Percentiles rank a stretch among this genome's conserved stretches.
Evolutionary conservation across 2,113 vertebrate species (phyloP).

Genomic region (Scomber colias): DNA sequence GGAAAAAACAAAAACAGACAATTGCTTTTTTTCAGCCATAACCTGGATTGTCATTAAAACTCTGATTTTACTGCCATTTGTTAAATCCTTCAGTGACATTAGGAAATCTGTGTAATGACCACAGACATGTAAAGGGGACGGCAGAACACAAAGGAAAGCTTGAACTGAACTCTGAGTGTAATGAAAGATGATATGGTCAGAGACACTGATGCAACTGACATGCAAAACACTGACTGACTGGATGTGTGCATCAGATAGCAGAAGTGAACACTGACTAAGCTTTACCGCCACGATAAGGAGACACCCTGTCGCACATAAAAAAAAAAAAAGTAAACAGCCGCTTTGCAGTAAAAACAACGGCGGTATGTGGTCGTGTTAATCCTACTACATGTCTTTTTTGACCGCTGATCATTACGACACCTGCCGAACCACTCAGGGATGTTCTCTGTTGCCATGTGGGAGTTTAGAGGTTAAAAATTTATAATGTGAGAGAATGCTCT

Average conservation of each 20-base stretch:
- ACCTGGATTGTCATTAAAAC: constrained; percentile 31
- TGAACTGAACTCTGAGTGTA: constrained; percentile 10
- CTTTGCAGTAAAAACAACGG: constrained; percentile 13
- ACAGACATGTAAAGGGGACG: constrained; percentile 14
- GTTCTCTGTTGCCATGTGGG: background rate
- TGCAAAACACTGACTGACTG: constrained; percentile 38
- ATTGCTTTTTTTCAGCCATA: constrained; percentile 1
- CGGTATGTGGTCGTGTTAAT: background rate
- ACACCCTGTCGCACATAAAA: constrained; percentile 2
- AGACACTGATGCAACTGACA: constrained; percentile 37
- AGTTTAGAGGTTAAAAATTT: constrained; percentile 41
- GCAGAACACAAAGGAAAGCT: constrained; percentile 31
- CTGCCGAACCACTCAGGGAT: constrained; percentile 11
- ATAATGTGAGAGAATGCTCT: constrained; percentile 23
- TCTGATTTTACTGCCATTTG: constrained; percentile 10
- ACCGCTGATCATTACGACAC: constrained; percentile 8
- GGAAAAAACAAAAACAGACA: background rate
- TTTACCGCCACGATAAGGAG: constrained; percentile 4
- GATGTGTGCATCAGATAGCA: constrained; percentile 18
- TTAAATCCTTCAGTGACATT: constrained; percentile 29
- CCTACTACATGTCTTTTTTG: background rate
- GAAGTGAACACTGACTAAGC: background rate
- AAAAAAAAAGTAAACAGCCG: background rate
- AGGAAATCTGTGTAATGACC: constrained; percentile 55
- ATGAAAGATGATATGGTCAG: constrained; percentile 9